These are phyloP conservation scores for Sinocyclocheilus anophthalmus DNA, from an alignment of 2,113 vertebrate genomes.

Conservation along the genomic window DNA sequence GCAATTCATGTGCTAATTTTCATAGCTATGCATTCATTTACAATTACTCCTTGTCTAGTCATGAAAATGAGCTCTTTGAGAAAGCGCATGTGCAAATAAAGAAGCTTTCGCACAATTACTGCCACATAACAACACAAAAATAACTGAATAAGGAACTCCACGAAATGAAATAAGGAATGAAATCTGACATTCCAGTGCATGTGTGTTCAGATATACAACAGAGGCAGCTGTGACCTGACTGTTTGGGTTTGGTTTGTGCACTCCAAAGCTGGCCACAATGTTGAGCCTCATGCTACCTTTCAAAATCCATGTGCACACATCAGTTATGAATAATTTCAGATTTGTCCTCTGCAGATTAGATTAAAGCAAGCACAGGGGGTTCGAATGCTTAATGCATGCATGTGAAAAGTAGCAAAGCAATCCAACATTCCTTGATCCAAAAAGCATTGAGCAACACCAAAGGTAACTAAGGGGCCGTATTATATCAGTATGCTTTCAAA, in stretches of 20 bases:
- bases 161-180: background rate
- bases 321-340: constrained; percentile 66
- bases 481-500: constrained; percentile 74
- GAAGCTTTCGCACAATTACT: background rate
- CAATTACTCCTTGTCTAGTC: background rate
- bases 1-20: constrained; percentile 24
- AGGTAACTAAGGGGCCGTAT: constrained; percentile 67
- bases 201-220: constrained; percentile 65
- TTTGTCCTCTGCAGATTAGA: constrained; percentile 63
- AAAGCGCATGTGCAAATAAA: constrained; percentile 1
- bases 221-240: constrained; percentile 70
- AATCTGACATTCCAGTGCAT: constrained; percentile 54
- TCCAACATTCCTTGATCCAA: constrained; percentile 72
- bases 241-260: constrained; percentile 63
- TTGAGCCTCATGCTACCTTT: constrained; percentile 61
- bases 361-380: constrained; percentile 64
- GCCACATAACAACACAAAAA: constrained; percentile 12
- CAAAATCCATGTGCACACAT: constrained; percentile 65
- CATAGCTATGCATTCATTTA: constrained; percentile 9
- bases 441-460: constrained; percentile 71
- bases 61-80: background rate
- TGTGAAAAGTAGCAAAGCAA: constrained; percentile 71
- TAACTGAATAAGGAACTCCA: constrained; percentile 4
- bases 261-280: constrained; percentile 69
- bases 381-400: constrained; percentile 64